phyloP scores from a whole-genome alignment of 2,113 vertebrate species.

The Ranitomeya variabilis region DNA sequence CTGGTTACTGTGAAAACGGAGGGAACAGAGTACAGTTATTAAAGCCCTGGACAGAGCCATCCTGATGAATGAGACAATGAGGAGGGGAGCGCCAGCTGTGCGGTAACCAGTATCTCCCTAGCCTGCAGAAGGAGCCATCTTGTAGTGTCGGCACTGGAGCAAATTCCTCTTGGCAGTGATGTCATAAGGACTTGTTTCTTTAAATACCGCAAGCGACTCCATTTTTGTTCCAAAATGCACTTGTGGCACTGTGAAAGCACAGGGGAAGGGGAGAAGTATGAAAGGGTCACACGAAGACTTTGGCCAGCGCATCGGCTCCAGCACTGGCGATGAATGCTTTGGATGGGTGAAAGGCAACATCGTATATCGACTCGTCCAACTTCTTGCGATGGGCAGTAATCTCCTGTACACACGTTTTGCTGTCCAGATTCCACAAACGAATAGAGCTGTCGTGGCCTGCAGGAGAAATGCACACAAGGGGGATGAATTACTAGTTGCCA shows the following conservation, averaged over 20 bases:
- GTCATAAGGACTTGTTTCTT: slow-evolving; percentile 63
- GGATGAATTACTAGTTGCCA: background rate
- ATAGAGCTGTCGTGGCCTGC: slow-evolving; percentile 98
- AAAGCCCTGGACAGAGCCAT: slow-evolving; percentile 79
- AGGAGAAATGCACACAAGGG: slow-evolving; percentile 1
- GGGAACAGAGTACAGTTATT: slow-evolving; percentile 79
- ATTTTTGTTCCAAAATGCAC: slow-evolving; percentile 72
- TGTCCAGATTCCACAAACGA: slow-evolving; percentile 98
- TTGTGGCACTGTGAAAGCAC: slow-evolving; percentile 60
- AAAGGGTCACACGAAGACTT: slow-evolving; percentile 91
- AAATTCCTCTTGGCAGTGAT: slow-evolving; percentile 81
- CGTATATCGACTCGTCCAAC: slow-evolving; percentile 97
- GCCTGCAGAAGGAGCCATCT: slow-evolving; percentile 71
- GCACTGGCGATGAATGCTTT: slow-evolving; percentile 99
- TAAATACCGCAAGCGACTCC: slow-evolving; percentile 58
- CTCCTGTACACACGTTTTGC: slow-evolving; percentile 98
- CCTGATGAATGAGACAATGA: slow-evolving; percentile 65
- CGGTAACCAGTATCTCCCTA: slow-evolving; percentile 72
- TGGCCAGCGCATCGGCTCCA: slow-evolving; percentile 96
- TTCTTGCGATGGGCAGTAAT: slow-evolving; percentile 99
- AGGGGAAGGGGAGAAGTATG: background rate
- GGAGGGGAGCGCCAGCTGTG: slow-evolving; percentile 54
- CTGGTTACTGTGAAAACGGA: slow-evolving; percentile 66
- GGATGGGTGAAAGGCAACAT: slow-evolving; percentile 98
- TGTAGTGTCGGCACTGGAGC: slow-evolving; percentile 82